Conservation (phyloP, 2,888 invertebrate genomes). For the Chaetogeoica ovagalla region DNA sequence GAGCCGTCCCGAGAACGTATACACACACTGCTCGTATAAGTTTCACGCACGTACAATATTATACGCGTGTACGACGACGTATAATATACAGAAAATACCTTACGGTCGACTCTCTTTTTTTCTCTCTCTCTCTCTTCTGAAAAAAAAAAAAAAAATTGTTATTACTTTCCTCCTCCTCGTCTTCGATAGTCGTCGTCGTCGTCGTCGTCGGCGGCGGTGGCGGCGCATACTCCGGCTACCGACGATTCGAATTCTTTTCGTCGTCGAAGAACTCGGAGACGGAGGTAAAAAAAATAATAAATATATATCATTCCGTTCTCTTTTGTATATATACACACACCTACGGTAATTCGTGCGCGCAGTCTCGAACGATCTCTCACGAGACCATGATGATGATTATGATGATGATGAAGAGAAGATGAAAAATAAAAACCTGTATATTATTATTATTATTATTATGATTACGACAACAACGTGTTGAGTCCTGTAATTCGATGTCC, state of each 20-base stretch:
- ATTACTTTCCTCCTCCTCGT: conserved; percentile 25
- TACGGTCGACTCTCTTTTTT: conserved; percentile 31
- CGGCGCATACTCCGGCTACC: conserved; percentile 47
- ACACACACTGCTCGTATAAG: not conserved
- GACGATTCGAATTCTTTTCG: conserved; percentile 45
- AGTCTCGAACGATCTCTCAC: conserved; percentile 24
- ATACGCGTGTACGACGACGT: not conserved
- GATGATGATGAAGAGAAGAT: too few relatives aligned
- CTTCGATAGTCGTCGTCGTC: too few relatives aligned
- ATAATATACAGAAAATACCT: conserved; percentile 4
- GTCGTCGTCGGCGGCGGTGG: not conserved
- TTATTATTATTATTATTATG: conserved; percentile 31
- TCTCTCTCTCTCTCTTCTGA: not conserved
- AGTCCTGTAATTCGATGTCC: conserved; percentile 47
- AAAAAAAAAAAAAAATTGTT: conserved; percentile 40
- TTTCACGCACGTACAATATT: conserved; percentile 46
- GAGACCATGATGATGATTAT: not conserved
- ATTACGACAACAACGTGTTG: conserved; percentile 42
- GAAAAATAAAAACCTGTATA: conserved; percentile 35
- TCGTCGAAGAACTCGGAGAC: conserved; percentile 41
- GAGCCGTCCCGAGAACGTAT: conserved; percentile 29
- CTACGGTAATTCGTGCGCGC: conserved; percentile 18
- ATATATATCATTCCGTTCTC: conserved; percentile 51
- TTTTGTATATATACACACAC: not conserved
- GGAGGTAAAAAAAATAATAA: conserved; percentile 17